Conservation (phyloP, 2,113 vertebrate species). For the Megaptera novaeangliae region DNA sequence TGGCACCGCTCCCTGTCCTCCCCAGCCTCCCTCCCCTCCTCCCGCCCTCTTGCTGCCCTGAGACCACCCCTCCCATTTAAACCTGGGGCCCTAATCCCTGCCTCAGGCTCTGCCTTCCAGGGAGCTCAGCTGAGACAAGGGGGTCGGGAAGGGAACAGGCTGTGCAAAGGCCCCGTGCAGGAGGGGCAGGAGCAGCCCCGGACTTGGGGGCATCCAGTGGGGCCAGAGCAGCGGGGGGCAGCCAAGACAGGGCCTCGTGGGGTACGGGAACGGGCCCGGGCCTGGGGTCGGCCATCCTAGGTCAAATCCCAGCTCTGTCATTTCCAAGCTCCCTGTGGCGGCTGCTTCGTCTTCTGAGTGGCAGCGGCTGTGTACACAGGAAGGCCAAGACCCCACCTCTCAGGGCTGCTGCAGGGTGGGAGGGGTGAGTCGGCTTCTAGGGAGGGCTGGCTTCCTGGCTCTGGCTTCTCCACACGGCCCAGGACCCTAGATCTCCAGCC, state of each 20-base stretch:
- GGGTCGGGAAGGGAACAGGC: neutral
- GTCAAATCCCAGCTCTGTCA: neutral
- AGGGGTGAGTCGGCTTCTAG: accelerated
- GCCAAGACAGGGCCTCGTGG: neutral
- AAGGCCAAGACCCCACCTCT: neutral
- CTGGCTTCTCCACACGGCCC: neutral
- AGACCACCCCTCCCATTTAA: too few relatives aligned
- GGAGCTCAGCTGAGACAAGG: too few relatives aligned
- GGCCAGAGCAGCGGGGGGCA: neutral
- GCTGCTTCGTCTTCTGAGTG: neutral
- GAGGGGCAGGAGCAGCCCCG: accelerated
- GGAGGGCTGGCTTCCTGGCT: neutral
- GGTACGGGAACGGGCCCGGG: accelerated
- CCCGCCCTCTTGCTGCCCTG: neutral
- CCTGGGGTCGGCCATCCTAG: accelerated
- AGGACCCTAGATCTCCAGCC: accelerated
- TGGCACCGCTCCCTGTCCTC: accelerated
- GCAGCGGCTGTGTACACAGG: accelerated
- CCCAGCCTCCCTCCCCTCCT: neutral
- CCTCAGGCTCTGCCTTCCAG: neutral
- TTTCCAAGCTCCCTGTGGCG: neutral
- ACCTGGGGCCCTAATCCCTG: neutral
- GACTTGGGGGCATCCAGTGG: accelerated
- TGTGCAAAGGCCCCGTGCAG: accelerated
- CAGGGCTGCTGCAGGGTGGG: neutral